Percentiles rank a stretch among this genome's conserved stretches.
These are phyloP conservation scores for Orthosia gothica DNA, from an alignment of 2,888 invertebrate genomes.

Conservation along the genomic window DNA sequence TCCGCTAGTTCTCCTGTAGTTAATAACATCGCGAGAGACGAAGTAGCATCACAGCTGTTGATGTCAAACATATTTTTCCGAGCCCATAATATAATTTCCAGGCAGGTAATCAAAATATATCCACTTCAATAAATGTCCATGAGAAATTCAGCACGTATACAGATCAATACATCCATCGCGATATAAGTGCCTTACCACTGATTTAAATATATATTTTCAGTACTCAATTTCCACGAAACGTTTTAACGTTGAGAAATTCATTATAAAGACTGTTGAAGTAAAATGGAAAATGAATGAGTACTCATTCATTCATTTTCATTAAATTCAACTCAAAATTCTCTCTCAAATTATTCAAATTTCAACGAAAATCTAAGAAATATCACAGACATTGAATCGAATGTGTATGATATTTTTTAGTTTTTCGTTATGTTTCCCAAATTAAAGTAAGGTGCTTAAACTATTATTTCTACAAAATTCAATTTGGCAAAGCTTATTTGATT, in stretches of 20 bases:
- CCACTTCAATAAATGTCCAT: not conserved
- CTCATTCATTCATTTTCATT: no score
- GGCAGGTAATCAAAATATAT: not conserved
- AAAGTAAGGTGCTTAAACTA: not conserved
- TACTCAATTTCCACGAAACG: not conserved
- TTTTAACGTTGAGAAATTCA: not conserved
- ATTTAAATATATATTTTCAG: conserved; percentile 21
- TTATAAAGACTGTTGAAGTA: not conserved
- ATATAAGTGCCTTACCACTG: not conserved
- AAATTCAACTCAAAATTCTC: no score
- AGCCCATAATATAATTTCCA: not conserved
- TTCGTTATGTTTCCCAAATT: no score
- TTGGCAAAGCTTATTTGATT: not conserved
- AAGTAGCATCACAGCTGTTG: not conserved
- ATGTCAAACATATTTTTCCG: not conserved
- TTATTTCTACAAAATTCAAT: not conserved
- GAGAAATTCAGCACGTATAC: conserved; percentile 22
- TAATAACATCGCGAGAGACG: not conserved
- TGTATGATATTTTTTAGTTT: not conserved
- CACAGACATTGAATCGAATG: not conserved
- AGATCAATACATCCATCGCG: conserved; percentile 21
- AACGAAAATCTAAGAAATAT: no score
- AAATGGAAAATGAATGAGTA: no score
- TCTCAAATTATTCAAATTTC: no score
- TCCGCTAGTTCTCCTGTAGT: no score